Conservation (phyloP, 2,888 invertebrate species). For the Syrista parreyssii region DNA sequence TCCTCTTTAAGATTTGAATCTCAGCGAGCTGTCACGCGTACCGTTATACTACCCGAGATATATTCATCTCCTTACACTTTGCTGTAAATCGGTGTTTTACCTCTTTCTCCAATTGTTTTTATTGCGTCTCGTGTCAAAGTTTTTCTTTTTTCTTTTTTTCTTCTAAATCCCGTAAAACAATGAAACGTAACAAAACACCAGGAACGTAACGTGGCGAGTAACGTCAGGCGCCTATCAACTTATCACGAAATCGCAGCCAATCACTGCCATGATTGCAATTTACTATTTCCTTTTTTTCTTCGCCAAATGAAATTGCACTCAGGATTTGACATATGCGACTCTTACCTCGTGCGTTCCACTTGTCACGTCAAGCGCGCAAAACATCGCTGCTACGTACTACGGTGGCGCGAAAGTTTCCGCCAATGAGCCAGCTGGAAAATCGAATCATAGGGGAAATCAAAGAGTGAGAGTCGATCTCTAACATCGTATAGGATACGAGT, state of each 20-base stretch:
- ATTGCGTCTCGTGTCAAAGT: neutral
- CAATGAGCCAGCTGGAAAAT: neutral
- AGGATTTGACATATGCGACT: neutral
- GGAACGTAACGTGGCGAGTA: too few species aligned
- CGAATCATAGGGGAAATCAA: neutral
- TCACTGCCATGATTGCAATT: too few species aligned
- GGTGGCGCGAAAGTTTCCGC: neutral
- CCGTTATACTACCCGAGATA: slow-evolving; percentile 25
- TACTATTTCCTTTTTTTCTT: too few species aligned
- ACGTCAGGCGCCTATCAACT: too few species aligned
- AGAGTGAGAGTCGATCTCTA: neutral
- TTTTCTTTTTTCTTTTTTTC: too few species aligned
- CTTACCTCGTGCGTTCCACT: neutral
- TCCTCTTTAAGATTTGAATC: slow-evolving; percentile 44
- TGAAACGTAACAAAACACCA: too few species aligned
- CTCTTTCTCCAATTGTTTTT: neutral
- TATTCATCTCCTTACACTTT: neutral
- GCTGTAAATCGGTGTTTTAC: neutral
- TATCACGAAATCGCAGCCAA: neutral
- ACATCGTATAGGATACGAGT: neutral
- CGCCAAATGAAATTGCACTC: too few species aligned
- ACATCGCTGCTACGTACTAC: too few species aligned
- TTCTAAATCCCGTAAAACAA: rapidly evolving
- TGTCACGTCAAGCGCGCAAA: neutral
- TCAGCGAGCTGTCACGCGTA: slow-evolving; percentile 37